Conservation (phyloP, 2,797 vertebrate species). For the Okamejei kenojei region DNA sequence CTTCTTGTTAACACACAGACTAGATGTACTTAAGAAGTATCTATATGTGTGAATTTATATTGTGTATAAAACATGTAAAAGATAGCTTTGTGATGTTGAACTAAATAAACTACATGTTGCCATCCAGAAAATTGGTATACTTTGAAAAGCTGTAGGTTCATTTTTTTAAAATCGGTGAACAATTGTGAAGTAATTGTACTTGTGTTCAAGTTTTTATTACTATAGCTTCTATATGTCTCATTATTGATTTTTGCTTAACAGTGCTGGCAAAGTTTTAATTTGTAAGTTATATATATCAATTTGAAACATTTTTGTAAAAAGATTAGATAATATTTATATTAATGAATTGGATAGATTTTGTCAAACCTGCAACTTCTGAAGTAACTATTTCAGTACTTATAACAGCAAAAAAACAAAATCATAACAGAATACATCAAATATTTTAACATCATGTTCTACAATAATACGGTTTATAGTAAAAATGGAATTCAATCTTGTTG, state of each 20-base stretch:
- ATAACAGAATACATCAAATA: neutral
- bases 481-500: neutral
- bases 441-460: slow-evolving; percentile 8
- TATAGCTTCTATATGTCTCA: neutral
- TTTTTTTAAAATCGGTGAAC: slow-evolving; percentile 22
- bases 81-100: neutral
- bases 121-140: slow-evolving; percentile 16
- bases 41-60: slow-evolving; percentile 28
- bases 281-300: neutral
- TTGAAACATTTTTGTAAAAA: slow-evolving; percentile 19
- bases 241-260: slow-evolving; percentile 12
- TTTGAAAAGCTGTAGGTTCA: neutral
- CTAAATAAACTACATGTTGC: slow-evolving; percentile 8
- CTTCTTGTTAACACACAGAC: neutral
- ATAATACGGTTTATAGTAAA: neutral
- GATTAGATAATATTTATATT: slow-evolving; percentile 7
- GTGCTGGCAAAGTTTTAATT: slow-evolving; percentile 10
- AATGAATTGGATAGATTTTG: neutral
- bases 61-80: slow-evolving; percentile 31
- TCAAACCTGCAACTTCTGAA: neutral
- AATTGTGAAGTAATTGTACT: slow-evolving; percentile 32
- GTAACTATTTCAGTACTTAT: neutral
- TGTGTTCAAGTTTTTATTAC: slow-evolving; percentile 7
- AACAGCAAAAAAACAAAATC: neutral
- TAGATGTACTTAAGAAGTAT: slow-evolving; percentile 14